Conservation (phyloP, 2,113 vertebrate species). For the Progne subis region DNA sequence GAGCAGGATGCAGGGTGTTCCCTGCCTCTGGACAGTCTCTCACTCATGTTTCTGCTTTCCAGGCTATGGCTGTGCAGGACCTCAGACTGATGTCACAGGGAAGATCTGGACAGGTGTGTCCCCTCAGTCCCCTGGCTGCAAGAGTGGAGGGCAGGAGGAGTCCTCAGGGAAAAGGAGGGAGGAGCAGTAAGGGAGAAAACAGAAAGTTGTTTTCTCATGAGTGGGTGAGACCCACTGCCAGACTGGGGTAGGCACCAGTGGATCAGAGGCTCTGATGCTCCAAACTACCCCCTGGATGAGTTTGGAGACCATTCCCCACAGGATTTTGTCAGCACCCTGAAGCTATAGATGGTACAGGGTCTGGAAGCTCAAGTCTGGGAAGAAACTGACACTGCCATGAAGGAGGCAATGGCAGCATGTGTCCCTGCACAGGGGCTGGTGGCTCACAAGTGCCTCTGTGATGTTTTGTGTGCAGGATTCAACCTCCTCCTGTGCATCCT, state of each 20-base stretch:
- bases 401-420: background rate
- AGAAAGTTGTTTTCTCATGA: background rate
- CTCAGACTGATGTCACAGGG: background rate
- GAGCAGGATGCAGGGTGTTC: background rate
- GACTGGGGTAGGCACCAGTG: background rate
- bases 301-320: background rate
- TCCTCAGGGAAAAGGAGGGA: background rate
- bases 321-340: background rate
- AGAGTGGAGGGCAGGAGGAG: background rate
- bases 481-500: background rate
- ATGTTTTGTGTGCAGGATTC: background rate
- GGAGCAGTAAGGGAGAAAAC: background rate
- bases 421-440: background rate
- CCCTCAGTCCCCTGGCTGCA: background rate
- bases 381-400: accelerated
- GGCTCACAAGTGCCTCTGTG: background rate
- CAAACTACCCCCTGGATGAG: accelerated
- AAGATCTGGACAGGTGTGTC: background rate
- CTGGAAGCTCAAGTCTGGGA: background rate
- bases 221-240: background rate
- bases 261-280: background rate
- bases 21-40: background rate
- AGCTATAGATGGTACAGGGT: background rate
- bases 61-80: background rate
- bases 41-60: background rate